A percentile compares a stretch with the other conserved stretches of the same genome.
These are phyloP conservation scores for Nicator chloris DNA, from an alignment of 2,113 vertebrate species.

Conservation along the genomic window DNA sequence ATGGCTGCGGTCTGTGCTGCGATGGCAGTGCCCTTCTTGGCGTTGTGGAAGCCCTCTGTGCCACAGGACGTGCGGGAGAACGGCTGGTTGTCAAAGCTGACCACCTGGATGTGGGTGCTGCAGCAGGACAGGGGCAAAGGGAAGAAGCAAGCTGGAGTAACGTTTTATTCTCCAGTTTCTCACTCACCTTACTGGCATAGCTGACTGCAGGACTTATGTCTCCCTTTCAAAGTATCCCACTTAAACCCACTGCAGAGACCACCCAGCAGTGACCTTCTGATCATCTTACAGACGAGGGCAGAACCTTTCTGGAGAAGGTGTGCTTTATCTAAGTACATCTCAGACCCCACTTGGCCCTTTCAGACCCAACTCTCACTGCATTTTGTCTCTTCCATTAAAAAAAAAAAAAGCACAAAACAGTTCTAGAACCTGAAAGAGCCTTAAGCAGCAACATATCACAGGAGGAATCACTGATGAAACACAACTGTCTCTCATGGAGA, in stretches of 20 bases:
- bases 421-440: neutral
- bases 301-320: neutral
- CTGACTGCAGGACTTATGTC: neutral
- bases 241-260: neutral
- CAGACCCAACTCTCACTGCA: neutral
- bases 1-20: conserved; percentile 90
- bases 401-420: neutral
- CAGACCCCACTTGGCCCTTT: neutral
- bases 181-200: accelerated
- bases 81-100: conserved; percentile 69
- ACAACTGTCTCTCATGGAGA: neutral
- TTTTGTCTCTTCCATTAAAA: neutral
- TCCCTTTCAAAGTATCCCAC: neutral
- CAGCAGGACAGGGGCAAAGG: neutral
- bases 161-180: neutral
- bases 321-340: neutral
- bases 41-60: conserved; percentile 90
- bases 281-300: neutral
- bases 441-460: neutral
- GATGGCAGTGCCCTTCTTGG: conserved; percentile 86
- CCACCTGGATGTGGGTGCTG: conserved; percentile 91
- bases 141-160: neutral
- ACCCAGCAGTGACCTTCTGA: neutral
- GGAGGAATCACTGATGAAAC: neutral
- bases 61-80: conserved; percentile 84